Percentiles rank a stretch among this genome's conserved stretches.
Evolutionary conservation across 2,113 vertebrate genomes (phyloP).

Genomic region (Panurus biarmicus): DNA sequence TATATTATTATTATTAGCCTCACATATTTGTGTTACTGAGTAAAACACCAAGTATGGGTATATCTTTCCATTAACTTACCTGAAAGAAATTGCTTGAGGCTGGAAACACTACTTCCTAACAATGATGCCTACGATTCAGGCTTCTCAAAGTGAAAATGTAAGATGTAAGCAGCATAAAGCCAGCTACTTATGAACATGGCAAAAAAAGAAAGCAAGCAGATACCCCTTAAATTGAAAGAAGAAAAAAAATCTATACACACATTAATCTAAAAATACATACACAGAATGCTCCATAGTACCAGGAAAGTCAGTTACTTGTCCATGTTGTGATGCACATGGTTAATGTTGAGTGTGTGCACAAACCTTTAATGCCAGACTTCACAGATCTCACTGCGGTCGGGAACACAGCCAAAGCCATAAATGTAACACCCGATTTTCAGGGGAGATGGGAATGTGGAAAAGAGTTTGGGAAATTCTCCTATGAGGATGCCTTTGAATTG

Average conservation of each 20-base stretch:
- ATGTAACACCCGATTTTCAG: constrained; percentile 29
- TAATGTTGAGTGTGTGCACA: background rate
- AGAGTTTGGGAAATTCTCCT: constrained; percentile 19
- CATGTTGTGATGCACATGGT: background rate
- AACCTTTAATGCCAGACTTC: constrained; percentile 7
- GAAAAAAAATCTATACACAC: background rate
- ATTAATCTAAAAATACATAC: background rate
- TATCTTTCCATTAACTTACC: background rate
- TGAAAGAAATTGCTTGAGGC: constrained; percentile 15
- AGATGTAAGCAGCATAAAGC: constrained; percentile 29
- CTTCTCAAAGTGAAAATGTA: background rate
- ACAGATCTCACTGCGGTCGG: background rate
- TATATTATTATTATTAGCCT: background rate
- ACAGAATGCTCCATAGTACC: background rate
- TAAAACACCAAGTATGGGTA: background rate
- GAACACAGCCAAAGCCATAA: constrained; percentile 33
- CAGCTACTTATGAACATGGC: constrained; percentile 17
- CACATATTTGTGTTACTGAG: background rate
- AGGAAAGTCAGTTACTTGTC: background rate
- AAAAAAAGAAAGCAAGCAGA: constrained; percentile 12
- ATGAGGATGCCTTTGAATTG: background rate
- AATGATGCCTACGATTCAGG: background rate
- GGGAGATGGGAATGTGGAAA: constrained; percentile 10
- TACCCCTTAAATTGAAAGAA: background rate
- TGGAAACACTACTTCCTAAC: background rate